Conservation (phyloP, 2,113 vertebrate genomes). For the Canis aureus region DNA sequence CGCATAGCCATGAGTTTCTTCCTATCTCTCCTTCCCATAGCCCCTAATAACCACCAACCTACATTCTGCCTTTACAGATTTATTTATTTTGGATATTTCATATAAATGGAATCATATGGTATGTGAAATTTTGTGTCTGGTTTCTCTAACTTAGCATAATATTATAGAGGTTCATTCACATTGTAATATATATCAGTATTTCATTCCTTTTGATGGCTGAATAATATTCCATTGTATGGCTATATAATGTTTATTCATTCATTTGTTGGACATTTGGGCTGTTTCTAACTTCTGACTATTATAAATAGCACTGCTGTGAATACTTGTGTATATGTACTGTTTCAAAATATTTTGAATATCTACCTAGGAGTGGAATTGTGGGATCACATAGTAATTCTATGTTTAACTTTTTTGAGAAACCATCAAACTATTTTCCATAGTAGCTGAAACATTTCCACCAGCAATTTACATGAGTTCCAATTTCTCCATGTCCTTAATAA, state of each 20-base stretch:
- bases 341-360: constrained; percentile 8
- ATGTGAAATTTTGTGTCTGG: background rate
- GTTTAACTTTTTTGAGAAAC: constrained; percentile 5
- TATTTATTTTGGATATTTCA: constrained; percentile 27
- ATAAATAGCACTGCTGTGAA: background rate
- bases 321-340: background rate
- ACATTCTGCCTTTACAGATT: background rate
- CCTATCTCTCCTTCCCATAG: background rate
- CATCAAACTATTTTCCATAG: background rate
- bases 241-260: background rate
- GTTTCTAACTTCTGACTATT: background rate
- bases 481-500: background rate
- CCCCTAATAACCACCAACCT: background rate
- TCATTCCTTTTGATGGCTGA: background rate
- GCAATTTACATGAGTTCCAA: background rate
- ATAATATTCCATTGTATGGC: background rate
- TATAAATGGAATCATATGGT: constrained; percentile 3
- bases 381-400: background rate
- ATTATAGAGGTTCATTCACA: background rate
- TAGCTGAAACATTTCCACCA: background rate
- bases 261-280: background rate
- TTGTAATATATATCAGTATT: background rate
- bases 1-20: background rate
- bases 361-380: background rate
- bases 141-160: constrained; percentile 33